These are phyloP conservation scores for Sphyrna mokarran DNA, from an alignment of 2,113 vertebrate genomes.

Conservation along the genomic window DNA sequence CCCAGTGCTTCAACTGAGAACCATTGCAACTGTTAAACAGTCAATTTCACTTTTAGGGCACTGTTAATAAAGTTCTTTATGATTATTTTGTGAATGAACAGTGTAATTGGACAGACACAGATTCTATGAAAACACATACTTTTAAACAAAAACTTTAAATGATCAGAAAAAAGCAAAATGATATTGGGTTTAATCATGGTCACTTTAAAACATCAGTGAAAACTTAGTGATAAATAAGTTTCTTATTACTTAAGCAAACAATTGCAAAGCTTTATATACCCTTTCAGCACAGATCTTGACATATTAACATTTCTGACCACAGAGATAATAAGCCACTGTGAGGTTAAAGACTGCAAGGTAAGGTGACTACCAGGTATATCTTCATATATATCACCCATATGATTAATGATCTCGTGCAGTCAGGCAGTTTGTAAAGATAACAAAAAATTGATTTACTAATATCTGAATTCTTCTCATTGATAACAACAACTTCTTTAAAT, in stretches of 20 bases:
- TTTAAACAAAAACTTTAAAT: background rate
- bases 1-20: background rate
- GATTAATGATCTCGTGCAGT: background rate
- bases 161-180: background rate
- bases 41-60: too few species aligned
- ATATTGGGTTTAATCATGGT: background rate
- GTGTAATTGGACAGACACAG: background rate
- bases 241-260: background rate
- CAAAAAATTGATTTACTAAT: constrained; percentile 32
- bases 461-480: constrained; percentile 5
- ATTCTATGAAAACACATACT: background rate
- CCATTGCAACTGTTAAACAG: background rate
- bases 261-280: background rate
- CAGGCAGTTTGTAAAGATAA: constrained; percentile 16
- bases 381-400: background rate
- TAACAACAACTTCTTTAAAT: constrained; percentile 3
- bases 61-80: background rate
- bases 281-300: background rate
- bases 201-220: background rate
- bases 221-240: background rate
- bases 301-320: background rate
- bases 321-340: background rate
- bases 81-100: background rate
- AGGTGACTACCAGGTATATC: constrained; percentile 6
- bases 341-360: constrained; percentile 6